These are phyloP conservation scores for Clytia hemisphaerica DNA, from an alignment of 30 jellyfish, hydroid and myxozoan genomes.

Conservation along the genomic window DNA sequence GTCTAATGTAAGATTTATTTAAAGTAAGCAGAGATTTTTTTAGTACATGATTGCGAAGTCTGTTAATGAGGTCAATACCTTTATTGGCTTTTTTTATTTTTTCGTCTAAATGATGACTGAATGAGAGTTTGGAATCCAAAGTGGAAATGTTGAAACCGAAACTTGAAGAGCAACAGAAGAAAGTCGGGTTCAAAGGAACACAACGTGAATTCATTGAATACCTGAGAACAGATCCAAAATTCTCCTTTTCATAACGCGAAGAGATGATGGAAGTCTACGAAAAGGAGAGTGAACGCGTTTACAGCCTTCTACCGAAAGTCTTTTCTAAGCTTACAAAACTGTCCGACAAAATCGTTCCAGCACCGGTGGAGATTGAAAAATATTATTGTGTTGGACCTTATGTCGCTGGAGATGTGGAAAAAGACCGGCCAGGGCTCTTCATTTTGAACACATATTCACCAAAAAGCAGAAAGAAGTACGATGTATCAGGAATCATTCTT, in stretches of 20 bases:
- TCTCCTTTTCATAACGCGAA: neutral
- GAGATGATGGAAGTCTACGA: neutral
- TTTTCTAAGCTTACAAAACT: neutral
- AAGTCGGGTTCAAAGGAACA: neutral
- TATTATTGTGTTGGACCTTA: neutral
- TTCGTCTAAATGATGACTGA: too few species aligned
- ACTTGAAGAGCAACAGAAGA: neutral
- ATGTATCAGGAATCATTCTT: neutral
- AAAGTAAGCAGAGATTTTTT: too few species aligned
- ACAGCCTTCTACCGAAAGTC: neutral
- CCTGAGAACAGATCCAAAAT: neutral
- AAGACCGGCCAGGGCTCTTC: constrained; percentile 5
- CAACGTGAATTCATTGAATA: too few species aligned
- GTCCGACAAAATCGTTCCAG: neutral
- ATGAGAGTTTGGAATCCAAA: too few species aligned
- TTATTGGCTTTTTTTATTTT: too few species aligned
- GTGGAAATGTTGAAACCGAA: neutral
- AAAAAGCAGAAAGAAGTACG: neutral
- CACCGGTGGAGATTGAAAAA: neutral
- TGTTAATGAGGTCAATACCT: too few species aligned
- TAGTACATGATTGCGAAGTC: too few species aligned
- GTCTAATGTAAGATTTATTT: too few species aligned
- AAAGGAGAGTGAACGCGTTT: neutral
- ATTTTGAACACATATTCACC: neutral
- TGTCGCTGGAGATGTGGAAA: constrained; percentile 1